Evolutionary conservation across 2,888 invertebrate genomes (phyloP), one percentile per base, ranked within the genome.

Genomic region (Listrodromus nycthemerus): DNA sequence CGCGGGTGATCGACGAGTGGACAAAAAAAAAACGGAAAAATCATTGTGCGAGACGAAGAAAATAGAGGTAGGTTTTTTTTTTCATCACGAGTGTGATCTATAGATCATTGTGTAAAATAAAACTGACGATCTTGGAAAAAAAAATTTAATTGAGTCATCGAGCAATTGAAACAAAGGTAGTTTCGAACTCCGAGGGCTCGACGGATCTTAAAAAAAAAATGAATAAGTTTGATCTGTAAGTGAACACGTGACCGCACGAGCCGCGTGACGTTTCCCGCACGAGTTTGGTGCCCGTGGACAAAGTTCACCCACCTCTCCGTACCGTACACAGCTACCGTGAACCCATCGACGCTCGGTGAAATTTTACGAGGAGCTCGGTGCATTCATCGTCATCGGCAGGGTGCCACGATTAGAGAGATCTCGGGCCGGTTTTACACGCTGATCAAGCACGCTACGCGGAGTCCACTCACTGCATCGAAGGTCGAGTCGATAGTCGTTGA

Each of bases 231-330:
- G 33, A 50, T 65, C 41, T 10, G 19, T 67, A 58, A 58, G 41
- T 48, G 24, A 69, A 45, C 74, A 82, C 74, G 82, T 78, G 74
- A 82, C 41, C 16, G 73, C 16, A 27, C 66, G 58, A 67, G 61
- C 50, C 33, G 19, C 52, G 69, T 78, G 77, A 82, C 77, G 41
- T 82, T 82, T 73, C 67, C 63, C 50, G 63, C 61, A 37, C 55
- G 66, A 37, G 58, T 21, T n/a, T 55, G 16, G 45, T 65, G 21
- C 52, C 69, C 63, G 65, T 66, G 33, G 13, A 33, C 76, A 76
- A 76, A 71, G 81, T 76, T 81, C 77, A 71, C 7, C 71, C 77
- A 71, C 48, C 82, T 71, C 61, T 66, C 21, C 48, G 21, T 55
- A 33, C 8, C 16, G 52, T 21, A 41, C n/a, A 16, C 10, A 33